Base-by-base conservation (phyloP, 2,888 invertebrate species). In the Amorpha juglandis region DNA sequence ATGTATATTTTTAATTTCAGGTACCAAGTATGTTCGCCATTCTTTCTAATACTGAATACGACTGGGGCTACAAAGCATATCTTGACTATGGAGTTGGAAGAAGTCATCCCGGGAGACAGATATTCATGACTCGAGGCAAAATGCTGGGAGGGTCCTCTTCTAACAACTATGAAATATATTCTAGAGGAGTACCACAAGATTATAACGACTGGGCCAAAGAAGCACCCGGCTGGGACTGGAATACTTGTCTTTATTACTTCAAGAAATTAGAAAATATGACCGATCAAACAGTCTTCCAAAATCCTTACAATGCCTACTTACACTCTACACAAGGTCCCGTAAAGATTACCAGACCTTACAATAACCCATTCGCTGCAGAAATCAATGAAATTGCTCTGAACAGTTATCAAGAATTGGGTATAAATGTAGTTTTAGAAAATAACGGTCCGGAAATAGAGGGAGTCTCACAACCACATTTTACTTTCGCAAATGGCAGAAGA, bases 191-290 rank as follows among this genome's bases (percentile, higher is more conserved):
- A 3, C 80, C 82, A 0, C 71, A 77, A 50, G 88, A 88, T 69
- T 88, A 84, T 63, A 78, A 87, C 14, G 73, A 78, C 1, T 88
- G 88, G 88, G 75, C 68, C 19, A 52, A 70, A 58, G 67, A 74
- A 63, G 82, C 83, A 14, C 80, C 82, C 7, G 88, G 88, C 0
- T 88, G 88, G 88, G 77, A 77, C 45, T 88, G 88, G 88, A 50
- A 72, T 6, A 74, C 78, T 12, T 82, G 78, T 2, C 76, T 86
- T 0, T 68, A 76, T 21, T 88, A 88, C 69, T 87, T 85, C 66
- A 85, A 81, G 63, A 88, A 87, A 69, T 70, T 80, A 12, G 88
- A 88, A 80, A 77, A 78, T 42, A 87, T 86, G 84, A 82, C 77
- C 0, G 88, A 88, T 58, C 51, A 62, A n/a, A 68, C 73, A 0